A percentile compares a stretch with the other conserved stretches of the same genome.
Conservation (phyloP, 2,888 invertebrate genomes). For the Nasonovia ribisnigri region DNA sequence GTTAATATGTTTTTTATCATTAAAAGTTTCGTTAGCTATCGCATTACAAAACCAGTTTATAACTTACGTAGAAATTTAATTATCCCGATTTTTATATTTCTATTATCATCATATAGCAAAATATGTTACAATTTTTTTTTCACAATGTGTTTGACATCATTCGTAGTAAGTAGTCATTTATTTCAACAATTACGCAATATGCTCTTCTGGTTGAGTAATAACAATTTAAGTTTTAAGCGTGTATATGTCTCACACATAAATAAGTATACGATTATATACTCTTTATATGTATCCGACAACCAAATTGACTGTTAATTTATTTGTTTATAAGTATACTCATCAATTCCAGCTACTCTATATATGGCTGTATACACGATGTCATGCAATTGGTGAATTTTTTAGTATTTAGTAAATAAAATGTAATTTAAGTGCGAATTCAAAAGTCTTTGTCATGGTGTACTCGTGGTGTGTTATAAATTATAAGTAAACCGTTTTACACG, state of each 20-base stretch:
- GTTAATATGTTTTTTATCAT: neutral
- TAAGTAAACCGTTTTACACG: neutral
- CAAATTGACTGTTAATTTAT: neutral
- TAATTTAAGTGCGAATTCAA: neutral
- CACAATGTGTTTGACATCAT: neutral
- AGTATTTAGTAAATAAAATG: neutral
- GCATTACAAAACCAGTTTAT: conserved; percentile 12
- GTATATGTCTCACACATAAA: neutral
- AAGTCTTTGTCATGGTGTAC: neutral
- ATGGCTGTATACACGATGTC: no score
- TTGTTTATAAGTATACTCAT: neutral
- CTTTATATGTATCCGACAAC: neutral
- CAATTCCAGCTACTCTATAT: neutral
- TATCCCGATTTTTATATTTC: conserved; percentile 16
- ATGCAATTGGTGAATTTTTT: neutral
- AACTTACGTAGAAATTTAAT: conserved; percentile 26
- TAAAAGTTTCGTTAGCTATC: neutral
- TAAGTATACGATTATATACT: neutral
- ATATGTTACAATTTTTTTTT: neutral
- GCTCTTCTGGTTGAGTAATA: neutral
- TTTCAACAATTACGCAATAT: neutral
- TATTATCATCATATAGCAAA: conserved; percentile 11
- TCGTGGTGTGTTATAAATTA: neutral
- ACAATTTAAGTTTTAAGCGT: neutral
- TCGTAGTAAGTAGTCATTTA: neutral